Percentiles rank a stretch among this genome's conserved stretches.
Conservation (phyloP, 2,888 invertebrate genomes). For the Drosophila pullipes region DNA sequence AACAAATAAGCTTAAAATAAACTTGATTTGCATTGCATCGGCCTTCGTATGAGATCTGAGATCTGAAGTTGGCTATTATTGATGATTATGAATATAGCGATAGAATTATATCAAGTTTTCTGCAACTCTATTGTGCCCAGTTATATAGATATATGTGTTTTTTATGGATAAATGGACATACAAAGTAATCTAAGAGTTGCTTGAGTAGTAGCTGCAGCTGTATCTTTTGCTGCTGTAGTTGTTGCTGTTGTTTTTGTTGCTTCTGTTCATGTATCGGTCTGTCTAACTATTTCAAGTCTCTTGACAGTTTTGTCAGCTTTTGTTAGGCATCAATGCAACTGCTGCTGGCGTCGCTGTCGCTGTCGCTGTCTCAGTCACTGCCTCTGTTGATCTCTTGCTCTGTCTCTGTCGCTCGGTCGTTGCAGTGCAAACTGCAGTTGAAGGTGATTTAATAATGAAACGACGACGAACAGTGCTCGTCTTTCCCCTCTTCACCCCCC, state of each 20-base stretch:
- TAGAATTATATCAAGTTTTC: neutral
- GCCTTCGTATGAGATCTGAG: neutral
- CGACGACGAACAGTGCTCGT: conserved; percentile 11
- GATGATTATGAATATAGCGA: neutral
- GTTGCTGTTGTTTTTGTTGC: neutral
- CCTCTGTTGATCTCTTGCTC: conserved; percentile 7
- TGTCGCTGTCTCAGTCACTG: conserved; percentile 11
- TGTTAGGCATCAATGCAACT: conserved; percentile 38
- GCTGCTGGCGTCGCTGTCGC: conserved; percentile 15
- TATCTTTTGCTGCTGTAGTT: no score
- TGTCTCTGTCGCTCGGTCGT: conserved; percentile 63
- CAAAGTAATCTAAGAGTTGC: conserved; percentile 10
- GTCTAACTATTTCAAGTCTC: conserved; percentile 32
- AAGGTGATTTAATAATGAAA: conserved; percentile 81
- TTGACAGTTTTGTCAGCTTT: conserved; percentile 40
- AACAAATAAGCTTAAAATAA: neutral
- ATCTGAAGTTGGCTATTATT: neutral
- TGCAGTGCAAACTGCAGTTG: conserved; percentile 79
- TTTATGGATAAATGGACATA: conserved; percentile 3
- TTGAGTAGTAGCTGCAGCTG: neutral
- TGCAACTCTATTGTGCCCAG: neutral
- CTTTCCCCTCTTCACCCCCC: conserved; percentile 1
- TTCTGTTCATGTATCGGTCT: conserved; percentile 22
- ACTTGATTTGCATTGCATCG: neutral
- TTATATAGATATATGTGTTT: neutral